Evolutionary conservation across 2,113 vertebrate species (phyloP), one percentile per base, ranked within the genome.

Genomic region (Jacana jacana): DNA sequence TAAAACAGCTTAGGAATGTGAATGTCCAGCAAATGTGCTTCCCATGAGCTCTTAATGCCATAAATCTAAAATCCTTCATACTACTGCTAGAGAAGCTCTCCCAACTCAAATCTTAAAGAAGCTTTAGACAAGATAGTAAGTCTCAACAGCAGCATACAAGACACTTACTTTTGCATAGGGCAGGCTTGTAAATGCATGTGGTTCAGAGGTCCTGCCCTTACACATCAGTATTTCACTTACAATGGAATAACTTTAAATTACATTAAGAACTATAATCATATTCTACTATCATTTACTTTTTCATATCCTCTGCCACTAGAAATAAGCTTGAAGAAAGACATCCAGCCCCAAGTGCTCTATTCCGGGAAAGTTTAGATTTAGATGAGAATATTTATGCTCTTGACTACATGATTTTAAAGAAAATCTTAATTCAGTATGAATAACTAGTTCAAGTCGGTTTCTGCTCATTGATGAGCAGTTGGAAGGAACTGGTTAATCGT

Each of bases 401-500:
- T 51, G 89, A 86, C n/a, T 25, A 70, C 42, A 39, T n/a, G 9
- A 33, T 18, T 19, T 83, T 78, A 57, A 15, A 64, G n/a, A 40
- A 65, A 40, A 44, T 44, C 49, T 82, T 71, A 91, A 88, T 77
- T 89, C 84, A 83, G 30, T 86, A 75, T 48, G 44, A 95, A 17
- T 85, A 89, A 94, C 54, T 86, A n/a, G 71, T 72, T 93, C 88
- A 75, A 78, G 72, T 68, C 88, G 64, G 46, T 93, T 78, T 81
- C 73, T 92, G 49, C 71, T 89, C 66, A 72, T 91, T 89, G 84
- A 28, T 30, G 77, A 93, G 77, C 48, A 82, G 52, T 44, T 90
- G 81, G 57, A 92, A 96, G 77, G 87, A 97, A 94, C 73, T 84
- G 39, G 91, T 97, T 97, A 95, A 97, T 95, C 89, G 93, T 58